Base-by-base conservation (phyloP, 2,888 invertebrate species). In the Suillia variegata region DNA sequence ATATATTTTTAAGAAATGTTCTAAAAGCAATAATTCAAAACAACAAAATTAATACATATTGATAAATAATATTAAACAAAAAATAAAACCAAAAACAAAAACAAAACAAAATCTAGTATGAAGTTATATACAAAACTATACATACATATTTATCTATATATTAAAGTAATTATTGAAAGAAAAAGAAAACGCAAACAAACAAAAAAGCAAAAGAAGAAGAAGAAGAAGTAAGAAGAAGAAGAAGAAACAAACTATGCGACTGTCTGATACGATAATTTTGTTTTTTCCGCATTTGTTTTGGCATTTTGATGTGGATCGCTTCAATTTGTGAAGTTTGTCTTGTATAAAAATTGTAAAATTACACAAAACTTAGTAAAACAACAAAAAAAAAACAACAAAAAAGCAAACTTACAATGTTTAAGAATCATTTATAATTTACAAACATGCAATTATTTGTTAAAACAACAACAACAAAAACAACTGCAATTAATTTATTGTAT, bases 1-100 rank as follows among this genome's bases (percentile, higher is more conserved):
- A 71, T 67, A 67, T 73, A 71, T 76, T 77, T 70, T 74, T 80
- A 80, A 80, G 80, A 72, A 71, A 79, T 73, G 75, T 79, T 80
- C 79, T 79, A 80, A 78, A 80, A 80, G 79, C 80, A 80, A 80
- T 80, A 80, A 76, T 74, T 72, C 67, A 73, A 75, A 77, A 76
- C 70, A 77, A 74, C 74, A 75, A 72, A 71, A 66, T 56, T 50
- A 38, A 54, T 59, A 53, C 53, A 59, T 58, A 65, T 56, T 65
- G 60, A 66, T 49, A 62, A n/a, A n/a, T n/a, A n/a, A n/a, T n/a
- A n/a, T n/a, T n/a, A n/a, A n/a, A n/a, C n/a, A n/a, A n/a, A n/a
- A n/a, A n/a, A n/a, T n/a, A n/a, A n/a, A n/a, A n/a, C n/a, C n/a
- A n/a, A 50, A 49, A 65, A 61, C 21, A 65, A 62, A 52, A 57